phyloP scores from a whole-genome alignment of 2,888 invertebrate species.

The Agonopterix heracliana region DNA sequence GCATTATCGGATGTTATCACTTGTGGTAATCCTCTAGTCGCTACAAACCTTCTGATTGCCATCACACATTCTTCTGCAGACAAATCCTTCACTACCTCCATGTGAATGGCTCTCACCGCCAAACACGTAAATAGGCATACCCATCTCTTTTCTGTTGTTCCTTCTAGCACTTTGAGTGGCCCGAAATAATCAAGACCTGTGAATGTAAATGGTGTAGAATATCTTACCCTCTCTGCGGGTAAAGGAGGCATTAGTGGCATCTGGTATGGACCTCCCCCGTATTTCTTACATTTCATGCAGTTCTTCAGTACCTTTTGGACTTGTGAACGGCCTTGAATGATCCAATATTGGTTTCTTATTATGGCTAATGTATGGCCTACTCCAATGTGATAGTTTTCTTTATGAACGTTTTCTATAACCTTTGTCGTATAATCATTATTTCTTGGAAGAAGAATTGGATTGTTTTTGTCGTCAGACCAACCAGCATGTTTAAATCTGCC shows the following conservation, averaged over 20 bases:
- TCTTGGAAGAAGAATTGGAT: constrained; percentile 8
- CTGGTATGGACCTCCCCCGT: constrained; percentile 11
- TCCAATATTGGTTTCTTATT: constrained; percentile 5
- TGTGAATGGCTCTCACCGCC: constrained; percentile 9
- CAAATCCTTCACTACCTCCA: constrained; percentile 11
- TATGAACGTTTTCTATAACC: too few species aligned
- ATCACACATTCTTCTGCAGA: constrained; percentile 12
- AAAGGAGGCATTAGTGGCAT: constrained; percentile 10
- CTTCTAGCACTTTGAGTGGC: neutral
- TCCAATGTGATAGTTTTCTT: constrained; percentile 11
- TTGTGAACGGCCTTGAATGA: constrained; percentile 4
- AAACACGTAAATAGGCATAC: constrained; percentile 15
- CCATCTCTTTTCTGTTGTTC: constrained; percentile 11
- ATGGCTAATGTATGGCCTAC: constrained; percentile 2
- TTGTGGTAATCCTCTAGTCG: constrained; percentile 8
- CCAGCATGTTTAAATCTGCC: neutral
- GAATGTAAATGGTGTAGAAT: constrained; percentile 5
- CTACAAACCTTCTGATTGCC: constrained; percentile 10
- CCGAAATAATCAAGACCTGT: constrained; percentile 10
- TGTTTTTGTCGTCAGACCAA: constrained; percentile 4
- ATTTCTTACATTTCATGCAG: constrained; percentile 7
- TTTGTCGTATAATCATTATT: constrained; percentile 1
- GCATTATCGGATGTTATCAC: constrained; percentile 14
- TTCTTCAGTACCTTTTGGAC: constrained; percentile 6
- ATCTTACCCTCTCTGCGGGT: constrained; percentile 6